Percentiles rank a stretch among this genome's conserved stretches.
Evolutionary conservation across 2,797 vertebrate species (phyloP).

Genomic region (Lithobates pipiens): DNA sequence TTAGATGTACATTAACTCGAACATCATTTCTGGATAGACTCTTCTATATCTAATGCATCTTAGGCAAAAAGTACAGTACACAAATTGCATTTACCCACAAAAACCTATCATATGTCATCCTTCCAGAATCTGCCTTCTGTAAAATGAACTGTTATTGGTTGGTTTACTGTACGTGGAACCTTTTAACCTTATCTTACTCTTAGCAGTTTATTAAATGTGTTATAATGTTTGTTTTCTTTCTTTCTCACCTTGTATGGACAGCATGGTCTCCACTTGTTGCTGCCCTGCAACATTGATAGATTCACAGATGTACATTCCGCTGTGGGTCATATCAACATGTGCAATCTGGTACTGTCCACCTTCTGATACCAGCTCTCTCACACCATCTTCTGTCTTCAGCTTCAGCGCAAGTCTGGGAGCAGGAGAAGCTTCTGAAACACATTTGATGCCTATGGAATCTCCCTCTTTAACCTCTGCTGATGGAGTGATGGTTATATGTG

Average conservation of each 20-base stretch:
- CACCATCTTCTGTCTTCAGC: conserved; percentile 63
- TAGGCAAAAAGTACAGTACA: too few relatives aligned
- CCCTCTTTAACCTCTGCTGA: conserved; percentile 73
- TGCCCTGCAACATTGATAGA: conserved; percentile 76
- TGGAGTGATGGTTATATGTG: conserved; percentile 73
- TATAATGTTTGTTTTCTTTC: background rate
- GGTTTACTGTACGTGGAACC: too few relatives aligned
- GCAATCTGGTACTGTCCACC: conserved; percentile 67
- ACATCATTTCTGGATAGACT: too few relatives aligned
- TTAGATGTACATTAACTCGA: too few relatives aligned
- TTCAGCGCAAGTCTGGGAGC: conserved; percentile 70
- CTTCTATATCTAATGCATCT: too few relatives aligned
- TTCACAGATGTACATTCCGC: conserved; percentile 76
- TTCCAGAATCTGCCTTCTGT: too few relatives aligned
- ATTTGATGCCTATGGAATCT: conserved; percentile 75
- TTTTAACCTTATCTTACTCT: too few relatives aligned
- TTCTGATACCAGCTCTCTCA: conserved; percentile 67
- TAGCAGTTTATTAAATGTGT: too few relatives aligned
- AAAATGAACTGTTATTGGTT: too few relatives aligned
- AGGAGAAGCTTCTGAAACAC: conserved; percentile 69
- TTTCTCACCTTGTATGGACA: conserved; percentile 75
- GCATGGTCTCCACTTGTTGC: conserved; percentile 61
- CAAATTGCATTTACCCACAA: too few relatives aligned
- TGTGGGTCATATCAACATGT: conserved; percentile 66
- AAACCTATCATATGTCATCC: too few relatives aligned